These are phyloP conservation scores for Gallinago undulata DNA, from an alignment of 2,113 vertebrate species.

Conservation along the genomic window DNA sequence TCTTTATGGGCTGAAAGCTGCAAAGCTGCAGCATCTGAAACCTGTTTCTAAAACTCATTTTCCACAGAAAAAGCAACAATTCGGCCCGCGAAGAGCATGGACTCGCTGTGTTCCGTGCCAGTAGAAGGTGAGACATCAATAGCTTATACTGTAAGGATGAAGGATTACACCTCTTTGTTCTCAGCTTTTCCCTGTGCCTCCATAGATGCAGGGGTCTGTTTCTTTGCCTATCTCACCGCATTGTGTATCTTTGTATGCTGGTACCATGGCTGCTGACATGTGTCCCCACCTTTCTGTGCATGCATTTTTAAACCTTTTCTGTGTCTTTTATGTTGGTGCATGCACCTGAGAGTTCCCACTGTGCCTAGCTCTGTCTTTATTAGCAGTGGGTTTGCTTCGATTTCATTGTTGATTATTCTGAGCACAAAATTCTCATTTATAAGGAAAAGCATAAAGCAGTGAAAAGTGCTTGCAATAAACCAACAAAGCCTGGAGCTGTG, in stretches of 20 bases:
- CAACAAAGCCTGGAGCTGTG: not conserved
- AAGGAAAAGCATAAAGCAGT: not conserved
- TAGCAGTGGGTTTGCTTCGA: not conserved
- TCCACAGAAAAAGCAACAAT: conserved; percentile 89
- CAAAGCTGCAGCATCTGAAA: not conserved
- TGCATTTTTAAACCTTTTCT: not conserved
- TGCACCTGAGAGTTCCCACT: not conserved
- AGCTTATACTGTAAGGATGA: not conserved
- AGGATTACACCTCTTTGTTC: not conserved
- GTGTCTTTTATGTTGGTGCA: not conserved
- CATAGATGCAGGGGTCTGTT: not conserved
- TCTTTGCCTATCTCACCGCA: not conserved
- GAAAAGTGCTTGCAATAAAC: not conserved
- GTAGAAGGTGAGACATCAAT: conserved; percentile 83
- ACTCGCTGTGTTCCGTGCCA: conserved; percentile 91
- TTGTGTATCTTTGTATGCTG: not conserved
- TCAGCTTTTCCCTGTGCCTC: not conserved
- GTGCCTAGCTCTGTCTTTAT: not conserved
- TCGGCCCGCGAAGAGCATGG: conserved; percentile 96
- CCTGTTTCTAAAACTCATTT: conserved; percentile 26
- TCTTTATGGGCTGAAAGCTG: not conserved
- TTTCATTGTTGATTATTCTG: not conserved
- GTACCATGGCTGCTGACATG: not conserved
- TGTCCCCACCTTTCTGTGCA: not conserved
- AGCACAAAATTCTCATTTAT: not conserved